A percentile compares a stretch with the other conserved stretches of the same genome.
Conservation (phyloP, 2,888 invertebrate genomes). For the Patella caerulea region DNA sequence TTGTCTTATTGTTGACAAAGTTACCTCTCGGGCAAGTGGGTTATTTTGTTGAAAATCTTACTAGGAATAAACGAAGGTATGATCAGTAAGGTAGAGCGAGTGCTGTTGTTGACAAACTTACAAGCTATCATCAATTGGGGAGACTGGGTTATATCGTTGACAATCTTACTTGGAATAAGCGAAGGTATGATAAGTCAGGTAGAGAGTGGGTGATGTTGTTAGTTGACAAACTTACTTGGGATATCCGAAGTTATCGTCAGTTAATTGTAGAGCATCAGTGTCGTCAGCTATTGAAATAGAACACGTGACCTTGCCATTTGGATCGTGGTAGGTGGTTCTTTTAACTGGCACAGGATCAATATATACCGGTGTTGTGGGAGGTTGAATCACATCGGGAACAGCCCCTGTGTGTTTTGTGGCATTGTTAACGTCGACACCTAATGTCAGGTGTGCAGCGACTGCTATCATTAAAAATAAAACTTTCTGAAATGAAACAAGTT, state of each 20-base stretch:
- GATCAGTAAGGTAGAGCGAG: neutral
- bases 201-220: neutral
- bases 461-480: no score
- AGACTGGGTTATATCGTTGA: no score
- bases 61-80: no score
- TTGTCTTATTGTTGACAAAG: neutral
- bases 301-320: neutral
- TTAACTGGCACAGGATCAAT: neutral
- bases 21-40: neutral
- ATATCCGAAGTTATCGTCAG: conserved; percentile 6
- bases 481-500: no score
- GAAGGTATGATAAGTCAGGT: neutral
- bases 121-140: no score
- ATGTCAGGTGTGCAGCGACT: no score
- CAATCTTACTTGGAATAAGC: no score
- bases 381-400: neutral
- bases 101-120: neutral
- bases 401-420: neutral
- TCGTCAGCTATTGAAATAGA: neutral
- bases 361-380: neutral
- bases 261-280: neutral
- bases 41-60: neutral
- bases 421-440: neutral
- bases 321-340: neutral
- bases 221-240: neutral